These are phyloP conservation scores for Pycnomerus fuliginosus DNA, from an alignment of 2,888 invertebrate species.

Conservation along the genomic window DNA sequence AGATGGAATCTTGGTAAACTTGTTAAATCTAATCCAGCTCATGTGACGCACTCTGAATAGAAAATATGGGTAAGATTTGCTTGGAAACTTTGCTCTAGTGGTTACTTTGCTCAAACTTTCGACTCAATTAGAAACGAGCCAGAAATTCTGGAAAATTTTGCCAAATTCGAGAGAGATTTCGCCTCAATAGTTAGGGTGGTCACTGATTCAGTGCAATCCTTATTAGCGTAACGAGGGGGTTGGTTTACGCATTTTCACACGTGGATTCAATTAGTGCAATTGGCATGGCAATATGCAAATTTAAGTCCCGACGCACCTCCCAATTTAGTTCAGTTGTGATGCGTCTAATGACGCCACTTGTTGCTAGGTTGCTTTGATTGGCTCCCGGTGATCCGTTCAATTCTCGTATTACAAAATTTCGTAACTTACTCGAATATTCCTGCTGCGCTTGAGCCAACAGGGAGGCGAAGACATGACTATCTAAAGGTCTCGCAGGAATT, in stretches of 20 bases:
- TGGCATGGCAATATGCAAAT: constrained; percentile 28
- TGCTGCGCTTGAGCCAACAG: constrained; percentile 61
- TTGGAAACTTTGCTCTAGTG: neutral
- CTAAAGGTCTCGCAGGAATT: constrained; percentile 51
- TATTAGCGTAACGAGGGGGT: neutral
- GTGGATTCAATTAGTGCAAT: constrained; percentile 31
- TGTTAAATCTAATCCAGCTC: constrained; percentile 41
- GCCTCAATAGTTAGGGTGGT: neutral
- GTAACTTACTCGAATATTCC: constrained; percentile 58
- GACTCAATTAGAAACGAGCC: neutral
- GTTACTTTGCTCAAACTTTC: neutral
- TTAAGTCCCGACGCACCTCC: constrained; percentile 32
- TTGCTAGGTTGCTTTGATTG: constrained; percentile 27
- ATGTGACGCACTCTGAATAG: constrained; percentile 35
- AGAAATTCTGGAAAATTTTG: neutral
- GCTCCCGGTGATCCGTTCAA: too few relatives aligned
- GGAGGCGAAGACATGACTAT: constrained; percentile 60
- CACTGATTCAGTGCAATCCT: neutral
- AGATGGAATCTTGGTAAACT: constrained; percentile 39
- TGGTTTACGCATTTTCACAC: constrained; percentile 18
- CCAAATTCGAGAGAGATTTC: neutral
- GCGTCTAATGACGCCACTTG: constrained; percentile 41
- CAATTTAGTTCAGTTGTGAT: constrained; percentile 39
- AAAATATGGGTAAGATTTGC: constrained; percentile 24
- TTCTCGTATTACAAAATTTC: neutral